Percentiles rank a stretch among this genome's conserved stretches.
Conservation (phyloP, 2,797 vertebrate species). For the Zalophus californianus region DNA sequence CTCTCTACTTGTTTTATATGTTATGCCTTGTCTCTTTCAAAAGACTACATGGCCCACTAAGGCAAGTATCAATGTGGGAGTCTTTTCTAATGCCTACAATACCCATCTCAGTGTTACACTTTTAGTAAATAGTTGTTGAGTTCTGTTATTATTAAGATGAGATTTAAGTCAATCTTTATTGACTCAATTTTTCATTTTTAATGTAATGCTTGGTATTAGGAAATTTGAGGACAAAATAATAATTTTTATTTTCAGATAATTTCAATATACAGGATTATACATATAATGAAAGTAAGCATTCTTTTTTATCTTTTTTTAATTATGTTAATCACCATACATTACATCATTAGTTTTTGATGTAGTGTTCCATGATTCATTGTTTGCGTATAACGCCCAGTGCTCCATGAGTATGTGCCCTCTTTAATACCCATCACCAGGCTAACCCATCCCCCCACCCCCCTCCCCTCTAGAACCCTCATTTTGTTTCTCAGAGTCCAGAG, state of each 20-base stretch:
- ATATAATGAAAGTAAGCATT: not conserved
- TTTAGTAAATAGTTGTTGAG: not conserved
- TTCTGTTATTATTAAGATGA: not conserved
- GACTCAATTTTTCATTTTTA: not conserved
- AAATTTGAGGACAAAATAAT: constrained; percentile 1
- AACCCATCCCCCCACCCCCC: no score
- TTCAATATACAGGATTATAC: not conserved
- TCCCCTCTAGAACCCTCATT: no score
- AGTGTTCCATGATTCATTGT: no score
- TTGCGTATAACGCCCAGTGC: no score
- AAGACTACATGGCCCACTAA: not conserved
- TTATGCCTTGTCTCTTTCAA: not conserved
- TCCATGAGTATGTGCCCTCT: no score
- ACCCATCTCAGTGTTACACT: not conserved
- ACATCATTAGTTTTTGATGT: no score
- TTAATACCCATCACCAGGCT: no score
- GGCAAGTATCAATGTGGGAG: not conserved
- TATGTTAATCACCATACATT: no score
- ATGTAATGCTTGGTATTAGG: not conserved
- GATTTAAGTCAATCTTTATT: not conserved
- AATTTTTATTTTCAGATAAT: constrained; percentile 32
- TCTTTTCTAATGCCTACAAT: not conserved
- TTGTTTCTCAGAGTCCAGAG: no score
- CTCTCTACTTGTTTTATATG: not conserved
- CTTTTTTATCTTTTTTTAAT: not conserved